These are phyloP conservation scores for Asteroscopus sphinx DNA, from an alignment of 2,888 invertebrate species.

Conservation along the genomic window DNA sequence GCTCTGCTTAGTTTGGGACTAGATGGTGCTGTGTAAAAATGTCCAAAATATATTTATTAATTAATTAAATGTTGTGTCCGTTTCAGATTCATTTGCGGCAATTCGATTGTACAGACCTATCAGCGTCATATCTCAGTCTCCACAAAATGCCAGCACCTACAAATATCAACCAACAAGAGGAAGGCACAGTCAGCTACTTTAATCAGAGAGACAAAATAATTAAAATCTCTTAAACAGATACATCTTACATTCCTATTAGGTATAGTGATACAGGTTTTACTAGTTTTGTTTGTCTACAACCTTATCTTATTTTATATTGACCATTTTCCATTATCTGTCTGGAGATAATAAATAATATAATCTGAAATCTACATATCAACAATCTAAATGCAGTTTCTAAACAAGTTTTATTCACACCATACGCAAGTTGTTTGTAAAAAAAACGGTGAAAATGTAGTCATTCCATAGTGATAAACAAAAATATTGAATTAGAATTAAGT, in stretches of 20 bases:
- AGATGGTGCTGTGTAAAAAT: neutral
- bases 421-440: neutral
- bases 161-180: slow-evolving; percentile 67
- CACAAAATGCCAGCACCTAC: slow-evolving; percentile 75
- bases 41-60: neutral
- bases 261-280: slow-evolving; percentile 14
- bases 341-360: neutral
- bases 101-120: slow-evolving; percentile 91
- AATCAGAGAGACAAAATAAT: slow-evolving; percentile 82
- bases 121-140: slow-evolving; percentile 89
- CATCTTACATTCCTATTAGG: neutral
- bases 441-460: too few species aligned
- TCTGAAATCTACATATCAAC: slow-evolving; percentile 23
- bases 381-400: slow-evolving; percentile 15
- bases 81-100: slow-evolving; percentile 93
- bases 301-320: neutral
- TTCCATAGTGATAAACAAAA: too few species aligned
- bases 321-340: neutral
- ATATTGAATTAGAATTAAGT: too few species aligned
- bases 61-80: slow-evolving; percentile 9
- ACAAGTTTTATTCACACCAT: neutral
- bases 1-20: too few species aligned
- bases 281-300: slow-evolving; percentile 10
- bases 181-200: slow-evolving; percentile 83
- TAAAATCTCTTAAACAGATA: slow-evolving; percentile 71